These are phyloP conservation scores for Pleuronectes platessa DNA, from an alignment of 2,113 vertebrate genomes.

Conservation along the genomic window DNA sequence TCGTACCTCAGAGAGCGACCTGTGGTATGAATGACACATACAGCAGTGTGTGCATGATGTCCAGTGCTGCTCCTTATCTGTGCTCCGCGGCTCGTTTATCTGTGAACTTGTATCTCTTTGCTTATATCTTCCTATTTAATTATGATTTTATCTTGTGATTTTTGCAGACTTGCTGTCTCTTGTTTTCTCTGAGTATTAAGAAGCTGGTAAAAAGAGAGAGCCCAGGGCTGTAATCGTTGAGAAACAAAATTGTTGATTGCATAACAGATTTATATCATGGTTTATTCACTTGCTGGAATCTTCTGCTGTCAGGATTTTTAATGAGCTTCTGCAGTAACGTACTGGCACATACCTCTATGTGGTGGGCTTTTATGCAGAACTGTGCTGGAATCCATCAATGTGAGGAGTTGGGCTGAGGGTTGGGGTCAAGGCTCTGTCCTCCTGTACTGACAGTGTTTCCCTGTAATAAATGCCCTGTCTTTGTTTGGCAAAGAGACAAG, in stretches of 20 bases:
- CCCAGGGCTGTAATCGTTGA: constrained; percentile 1
- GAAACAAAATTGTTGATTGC: constrained; percentile 31
- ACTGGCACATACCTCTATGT: constrained; percentile 33
- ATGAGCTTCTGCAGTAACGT: constrained; percentile 35
- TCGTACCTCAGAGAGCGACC: constrained; percentile 19
- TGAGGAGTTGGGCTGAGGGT: constrained; percentile 14
- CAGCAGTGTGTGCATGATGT: background rate
- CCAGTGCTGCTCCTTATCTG: constrained; percentile 5
- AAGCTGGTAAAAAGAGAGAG: background rate
- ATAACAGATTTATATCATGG: constrained; percentile 54
- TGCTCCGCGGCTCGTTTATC: constrained; percentile 15
- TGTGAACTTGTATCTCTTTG: background rate
- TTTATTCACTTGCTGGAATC: constrained; percentile 34
- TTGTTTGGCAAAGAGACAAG: constrained; percentile 44
- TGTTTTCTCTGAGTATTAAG: background rate
- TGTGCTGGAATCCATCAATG: constrained; percentile 16
- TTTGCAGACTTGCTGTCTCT: constrained; percentile 20
- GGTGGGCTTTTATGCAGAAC: constrained; percentile 17
- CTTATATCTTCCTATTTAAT: background rate
- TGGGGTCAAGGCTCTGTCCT: constrained; percentile 22
- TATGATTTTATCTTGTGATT: background rate
- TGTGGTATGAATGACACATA: constrained; percentile 20
- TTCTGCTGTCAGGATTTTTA: constrained; percentile 42
- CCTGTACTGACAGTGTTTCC: constrained; percentile 23
- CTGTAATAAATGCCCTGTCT: constrained; percentile 24